Percentiles rank a stretch among this genome's conserved stretches.
Conservation (phyloP, 2,113 vertebrate species). For the Hassar affinis region DNA sequence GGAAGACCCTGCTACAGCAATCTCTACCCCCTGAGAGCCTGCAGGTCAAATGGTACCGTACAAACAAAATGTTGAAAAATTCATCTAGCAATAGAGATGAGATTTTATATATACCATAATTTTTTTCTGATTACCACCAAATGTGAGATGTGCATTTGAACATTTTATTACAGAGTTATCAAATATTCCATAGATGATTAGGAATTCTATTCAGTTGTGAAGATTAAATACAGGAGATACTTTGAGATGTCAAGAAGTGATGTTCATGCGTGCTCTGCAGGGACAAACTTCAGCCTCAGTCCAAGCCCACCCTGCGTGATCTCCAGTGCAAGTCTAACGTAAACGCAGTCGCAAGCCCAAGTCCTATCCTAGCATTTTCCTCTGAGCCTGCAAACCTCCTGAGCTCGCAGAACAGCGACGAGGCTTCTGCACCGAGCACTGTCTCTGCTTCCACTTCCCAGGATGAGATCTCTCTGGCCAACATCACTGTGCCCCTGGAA, state of each 20-base stretch:
- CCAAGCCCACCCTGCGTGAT: constrained; percentile 85
- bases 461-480: constrained; percentile 79
- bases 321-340: constrained; percentile 80
- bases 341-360: constrained; percentile 50
- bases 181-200: background rate
- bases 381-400: constrained; percentile 60
- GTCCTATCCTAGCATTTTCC: constrained; percentile 46
- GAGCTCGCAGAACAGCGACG: constrained; percentile 55
- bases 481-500: constrained; percentile 88
- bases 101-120: background rate
- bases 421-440: constrained; percentile 59
- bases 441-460: constrained; percentile 52
- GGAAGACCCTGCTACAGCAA: constrained; percentile 90
- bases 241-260: constrained; percentile 4
- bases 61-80: background rate
- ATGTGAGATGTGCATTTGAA: background rate
- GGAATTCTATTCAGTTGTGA: background rate
- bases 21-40: constrained; percentile 88
- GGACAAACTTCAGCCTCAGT: constrained; percentile 84
- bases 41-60: constrained; percentile 88
- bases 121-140: background rate
- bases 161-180: background rate
- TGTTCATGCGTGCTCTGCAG: constrained; percentile 60
- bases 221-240: background rate
- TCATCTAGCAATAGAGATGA: background rate